Base-by-base conservation (phyloP, 2,797 vertebrate species). In the Pterois miles region DNA sequence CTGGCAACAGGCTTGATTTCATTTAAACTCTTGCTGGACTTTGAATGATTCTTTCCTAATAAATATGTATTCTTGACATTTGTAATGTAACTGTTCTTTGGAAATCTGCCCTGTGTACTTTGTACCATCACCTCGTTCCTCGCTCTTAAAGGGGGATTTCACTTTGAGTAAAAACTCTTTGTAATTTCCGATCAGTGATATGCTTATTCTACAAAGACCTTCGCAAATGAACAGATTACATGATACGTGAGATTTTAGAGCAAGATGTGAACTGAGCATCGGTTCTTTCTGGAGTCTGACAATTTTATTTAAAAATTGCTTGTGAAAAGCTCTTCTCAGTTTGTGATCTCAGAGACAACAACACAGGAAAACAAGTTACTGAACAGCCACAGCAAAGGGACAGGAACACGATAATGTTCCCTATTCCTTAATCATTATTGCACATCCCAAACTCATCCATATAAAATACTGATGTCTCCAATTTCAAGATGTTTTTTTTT, bases 381-480 rank as follows among this genome's bases (percentile, higher is more conserved):
- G 31, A 58, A 65, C 2, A 62, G 4, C 27, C 31, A 27, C 4
- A 50, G 36, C 20, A 5, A 58, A 59, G 10, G 31, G 31, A 3
- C 22, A 8, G 8, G 11, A 66, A 23, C 6, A 38, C 2, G 11
- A 52, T 2, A 34, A 40, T 7, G 25, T 14, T 63, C 67, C 36
- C 6, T 4, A n/a, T 48, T 16, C 16, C 16, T 52, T 50, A 22
- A 64, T 34, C 34, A 53, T 62, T 34, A 60, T 53, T 60, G 40
- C 58, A 66, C 67, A 67, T 81, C 12, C 40, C 22, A 29, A 86
- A 75, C 23, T 27, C 34, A 3, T 60, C 57, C 34, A 5, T 46
- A 62, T 2, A 59, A 82, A 88, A 82, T 7, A 79, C 53, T 33
- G 59, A 36, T 33, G 57, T 46, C 78, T n/a, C 23, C 16, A 14